A percentile compares a stretch with the other conserved stretches of the same genome.
Evolutionary conservation across 1,140 invertebrate genomes (phyloP).

Genomic region (Acyrthosiphon pisum): DNA sequence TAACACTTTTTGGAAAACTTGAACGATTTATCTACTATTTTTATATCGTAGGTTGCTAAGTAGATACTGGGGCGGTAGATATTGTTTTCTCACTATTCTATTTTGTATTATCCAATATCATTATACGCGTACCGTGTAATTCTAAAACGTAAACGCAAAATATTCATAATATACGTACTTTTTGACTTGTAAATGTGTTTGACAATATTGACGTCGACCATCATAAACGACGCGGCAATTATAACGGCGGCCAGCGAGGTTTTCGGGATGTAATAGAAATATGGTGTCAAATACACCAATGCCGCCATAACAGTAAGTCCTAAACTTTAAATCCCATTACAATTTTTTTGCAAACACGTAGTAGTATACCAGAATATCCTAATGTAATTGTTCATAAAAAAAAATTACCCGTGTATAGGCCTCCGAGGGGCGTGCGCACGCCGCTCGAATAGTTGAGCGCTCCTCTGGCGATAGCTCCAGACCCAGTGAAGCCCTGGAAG

Average conservation of each 20-base stretch:
- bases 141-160: not conserved
- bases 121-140: not conserved
- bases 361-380: not conserved
- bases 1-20: no score
- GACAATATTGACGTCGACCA: constrained; percentile 80
- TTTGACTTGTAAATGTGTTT: constrained; percentile 80
- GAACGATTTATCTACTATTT: not conserved
- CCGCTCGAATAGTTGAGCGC: constrained; percentile 91
- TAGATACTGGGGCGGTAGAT: not conserved
- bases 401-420: constrained; percentile 78
- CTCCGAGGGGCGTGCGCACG: constrained; percentile 83
- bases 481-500: constrained; percentile 83
- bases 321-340: constrained; percentile 61
- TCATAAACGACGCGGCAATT: constrained; percentile 81
- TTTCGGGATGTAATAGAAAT: constrained; percentile 83
- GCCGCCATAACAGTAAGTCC: constrained; percentile 78
- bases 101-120: not conserved
- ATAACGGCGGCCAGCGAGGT: constrained; percentile 81
- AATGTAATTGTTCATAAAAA: not conserved
- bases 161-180: constrained; percentile 67
- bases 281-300: constrained; percentile 81
- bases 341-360: not conserved
- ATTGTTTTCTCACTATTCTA: no score
- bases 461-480: constrained; percentile 85
- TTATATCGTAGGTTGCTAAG: not conserved